A percentile compares a stretch with the other conserved stretches of the same genome.
Conservation (phyloP, 2,797 vertebrate species). For the Antrozous pallidus region DNA sequence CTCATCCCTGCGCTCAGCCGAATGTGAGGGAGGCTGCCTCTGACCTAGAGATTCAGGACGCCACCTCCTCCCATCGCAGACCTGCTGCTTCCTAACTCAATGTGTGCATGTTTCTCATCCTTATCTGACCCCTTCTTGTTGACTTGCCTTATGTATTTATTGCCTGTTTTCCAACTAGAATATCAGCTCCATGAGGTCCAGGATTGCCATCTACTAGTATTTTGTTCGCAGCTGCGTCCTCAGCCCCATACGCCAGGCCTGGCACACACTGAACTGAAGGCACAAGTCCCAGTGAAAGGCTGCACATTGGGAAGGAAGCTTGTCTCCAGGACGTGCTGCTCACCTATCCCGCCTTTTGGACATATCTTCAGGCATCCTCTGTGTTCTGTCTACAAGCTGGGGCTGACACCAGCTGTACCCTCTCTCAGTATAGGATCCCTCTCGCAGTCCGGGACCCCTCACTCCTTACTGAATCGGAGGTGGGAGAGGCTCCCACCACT, state of each 20-base stretch:
- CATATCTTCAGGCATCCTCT: background rate
- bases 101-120: too few relatives aligned
- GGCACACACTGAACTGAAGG: background rate
- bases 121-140: background rate
- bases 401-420: background rate
- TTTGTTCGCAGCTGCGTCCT: background rate
- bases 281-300: background rate
- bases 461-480: too few relatives aligned
- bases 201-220: background rate
- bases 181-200: background rate
- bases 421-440: background rate
- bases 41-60: accelerated
- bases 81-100: accelerated
- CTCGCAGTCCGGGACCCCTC: too few relatives aligned
- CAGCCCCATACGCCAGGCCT: background rate
- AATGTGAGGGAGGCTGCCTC: too few relatives aligned
- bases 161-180: background rate
- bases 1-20: background rate
- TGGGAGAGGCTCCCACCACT: too few relatives aligned
- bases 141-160: background rate
- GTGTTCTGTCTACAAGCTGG: background rate
- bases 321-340: background rate
- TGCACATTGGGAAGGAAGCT: background rate
- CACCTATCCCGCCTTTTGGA: background rate
- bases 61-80: background rate